A percentile compares a stretch with the other conserved stretches of the same genome.
These are phyloP conservation scores for Euzophera pinguis DNA, from an alignment of 2,888 invertebrate genomes.

Conservation along the genomic window DNA sequence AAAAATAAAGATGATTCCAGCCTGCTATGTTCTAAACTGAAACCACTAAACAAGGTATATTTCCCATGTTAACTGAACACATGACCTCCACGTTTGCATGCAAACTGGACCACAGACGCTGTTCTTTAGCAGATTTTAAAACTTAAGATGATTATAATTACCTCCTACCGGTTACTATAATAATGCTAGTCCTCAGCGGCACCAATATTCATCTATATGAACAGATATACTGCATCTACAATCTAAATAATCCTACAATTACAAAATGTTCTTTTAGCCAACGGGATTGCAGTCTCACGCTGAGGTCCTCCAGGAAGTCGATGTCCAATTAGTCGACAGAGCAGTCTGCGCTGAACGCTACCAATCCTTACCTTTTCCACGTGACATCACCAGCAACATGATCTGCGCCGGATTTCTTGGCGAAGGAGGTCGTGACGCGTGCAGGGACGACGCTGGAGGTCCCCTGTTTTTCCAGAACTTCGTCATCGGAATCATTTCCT, in stretches of 20 bases:
- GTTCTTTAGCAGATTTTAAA: too few species aligned
- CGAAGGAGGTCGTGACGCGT: conserved; percentile 45
- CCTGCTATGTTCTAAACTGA: too few species aligned
- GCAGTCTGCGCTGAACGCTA: conserved; percentile 40
- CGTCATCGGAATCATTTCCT: conserved; percentile 68
- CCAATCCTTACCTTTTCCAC: conserved; percentile 4
- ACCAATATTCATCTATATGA: too few species aligned
- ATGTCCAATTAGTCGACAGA: conserved; percentile 43
- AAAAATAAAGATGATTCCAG: too few species aligned
- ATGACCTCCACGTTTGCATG: too few species aligned
- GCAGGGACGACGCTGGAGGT: conserved; percentile 73
- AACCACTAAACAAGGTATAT: too few species aligned
- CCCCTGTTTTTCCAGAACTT: conserved; percentile 55
- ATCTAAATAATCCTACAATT: not conserved
- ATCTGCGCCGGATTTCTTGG: conserved; percentile 51
- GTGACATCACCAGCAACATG: conserved; percentile 48
- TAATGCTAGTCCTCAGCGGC: too few species aligned
- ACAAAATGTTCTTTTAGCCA: conserved; percentile 19
- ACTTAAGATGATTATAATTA: too few species aligned
- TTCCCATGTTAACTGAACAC: too few species aligned
- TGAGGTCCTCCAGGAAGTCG: conserved; percentile 30
- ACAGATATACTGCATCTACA: too few species aligned
- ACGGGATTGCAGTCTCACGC: conserved; percentile 26
- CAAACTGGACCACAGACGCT: too few species aligned
- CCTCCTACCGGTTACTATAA: too few species aligned